These are phyloP conservation scores for Pantala flavescens DNA, from an alignment of 1,140 invertebrate genomes.

Conservation along the genomic window DNA sequence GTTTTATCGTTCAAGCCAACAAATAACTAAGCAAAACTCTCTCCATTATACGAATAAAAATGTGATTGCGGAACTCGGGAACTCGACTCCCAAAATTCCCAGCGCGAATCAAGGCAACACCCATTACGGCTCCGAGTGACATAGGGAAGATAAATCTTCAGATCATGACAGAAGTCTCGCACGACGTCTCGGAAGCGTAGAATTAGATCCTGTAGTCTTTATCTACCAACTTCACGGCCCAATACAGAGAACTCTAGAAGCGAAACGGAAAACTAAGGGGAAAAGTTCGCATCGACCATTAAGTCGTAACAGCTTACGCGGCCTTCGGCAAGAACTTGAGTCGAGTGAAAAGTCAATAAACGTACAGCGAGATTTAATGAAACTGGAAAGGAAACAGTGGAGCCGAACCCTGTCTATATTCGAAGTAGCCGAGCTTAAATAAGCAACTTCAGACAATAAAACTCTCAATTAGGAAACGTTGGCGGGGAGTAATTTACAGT, in stretches of 20 bases:
- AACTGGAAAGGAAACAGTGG: not conserved
- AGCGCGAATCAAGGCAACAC: not conserved
- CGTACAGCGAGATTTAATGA: conserved; percentile 1
- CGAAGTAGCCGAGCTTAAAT: not conserved
- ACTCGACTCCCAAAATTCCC: not conserved
- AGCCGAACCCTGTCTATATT: not conserved
- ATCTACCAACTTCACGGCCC: not conserved
- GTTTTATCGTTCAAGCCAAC: too few species aligned
- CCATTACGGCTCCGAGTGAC: not conserved
- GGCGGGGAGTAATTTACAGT: conserved; percentile 3
- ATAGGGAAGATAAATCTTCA: not conserved
- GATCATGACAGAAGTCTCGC: not conserved
- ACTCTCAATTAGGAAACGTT: conserved; percentile 9
- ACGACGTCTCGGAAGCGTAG: not conserved
- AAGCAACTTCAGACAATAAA: not conserved
- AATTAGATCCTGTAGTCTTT: not conserved
- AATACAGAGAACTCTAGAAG: not conserved
- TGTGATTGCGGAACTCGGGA: not conserved
- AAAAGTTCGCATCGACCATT: conserved; percentile 1
- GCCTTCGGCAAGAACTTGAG: conserved; percentile 2
- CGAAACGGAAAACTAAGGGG: not conserved
- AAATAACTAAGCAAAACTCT: too few species aligned
- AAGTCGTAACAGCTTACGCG: not conserved
- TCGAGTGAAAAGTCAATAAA: conserved; percentile 7
- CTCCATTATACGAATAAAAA: not conserved